Base-by-base conservation (phyloP, 1,140 invertebrate species). In the Samia ricini region DNA sequence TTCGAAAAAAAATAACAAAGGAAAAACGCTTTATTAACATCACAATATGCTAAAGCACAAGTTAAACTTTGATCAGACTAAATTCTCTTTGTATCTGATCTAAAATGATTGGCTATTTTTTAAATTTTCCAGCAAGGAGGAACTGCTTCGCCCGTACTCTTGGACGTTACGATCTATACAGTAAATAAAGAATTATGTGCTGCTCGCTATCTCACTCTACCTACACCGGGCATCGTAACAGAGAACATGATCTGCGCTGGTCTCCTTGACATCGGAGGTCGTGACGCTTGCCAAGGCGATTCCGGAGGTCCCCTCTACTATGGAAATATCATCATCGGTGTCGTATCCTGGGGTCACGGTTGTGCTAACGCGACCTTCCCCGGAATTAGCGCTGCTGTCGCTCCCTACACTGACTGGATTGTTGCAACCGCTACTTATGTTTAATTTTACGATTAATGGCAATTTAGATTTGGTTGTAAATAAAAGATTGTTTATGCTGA, bases 261-360 rank as follows among this genome's bases (percentile, higher is more conserved):
- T 63, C 23, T 77, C 21, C 58, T 75, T 12, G 71, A 74, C 50
- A 58, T 79, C 7, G 81, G 72, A 18, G 75, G 78, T 4, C 58
- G 61, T 7, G 77, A 93, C 72, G 94, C 94, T 4, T 95, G 95
- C 72, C 94, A 93, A 77, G 94, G 94, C 3, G 94, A 95, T 72
- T 93, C 93, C 57, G 94, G 94, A 2, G 94, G 94, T 10, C 94
- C 94, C 2, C 77, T 95, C 42, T 84, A 78, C 62, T 77, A 63
- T 18, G 59, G 50, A 0, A 49, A 79, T 20, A 64, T 79, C 18
- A 67, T 92, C 12, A 69, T 91, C 21, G 92, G 93, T 5, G 64
- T 93, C 1, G 89, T 92, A 3, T 93, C 92, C 5, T 93, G 92
- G 83, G 92, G 92, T 1, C 8, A 69, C 3, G 84, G 82, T 18